Evolutionary conservation across 1,140 invertebrate genomes (phyloP).

Genomic region (Rhopalosiphum padi): DNA sequence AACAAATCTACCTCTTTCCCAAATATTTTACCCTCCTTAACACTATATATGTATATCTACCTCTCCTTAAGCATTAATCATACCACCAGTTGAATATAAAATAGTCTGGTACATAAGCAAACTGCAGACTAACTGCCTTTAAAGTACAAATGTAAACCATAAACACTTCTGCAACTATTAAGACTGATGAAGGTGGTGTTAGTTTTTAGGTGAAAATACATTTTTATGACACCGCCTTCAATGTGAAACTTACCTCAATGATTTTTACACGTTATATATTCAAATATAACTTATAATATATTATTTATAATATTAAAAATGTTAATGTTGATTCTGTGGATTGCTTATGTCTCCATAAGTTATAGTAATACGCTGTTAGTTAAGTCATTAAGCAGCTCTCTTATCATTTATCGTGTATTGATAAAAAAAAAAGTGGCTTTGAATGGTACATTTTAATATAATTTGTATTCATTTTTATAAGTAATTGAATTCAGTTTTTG

Average conservation of each 20-base stretch:
- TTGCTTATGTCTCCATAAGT: conserved; percentile 55
- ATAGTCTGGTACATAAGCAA: conserved; percentile 56
- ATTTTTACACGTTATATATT: conserved; percentile 52
- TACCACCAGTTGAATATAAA: conserved; percentile 51
- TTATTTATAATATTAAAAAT: conserved; percentile 57
- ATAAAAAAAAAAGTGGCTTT: conserved; percentile 31
- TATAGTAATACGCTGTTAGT: conserved; percentile 50
- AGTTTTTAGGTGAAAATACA: conserved; percentile 54
- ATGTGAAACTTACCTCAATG: conserved; percentile 57
- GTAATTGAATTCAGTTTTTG: not conserved
- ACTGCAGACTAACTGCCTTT: conserved; percentile 53
- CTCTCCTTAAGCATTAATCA: conserved; percentile 42
- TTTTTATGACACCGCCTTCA: conserved; percentile 45
- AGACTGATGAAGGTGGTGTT: conserved; percentile 51
- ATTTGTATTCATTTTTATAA: conserved; percentile 39
- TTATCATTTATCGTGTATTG: conserved; percentile 27
- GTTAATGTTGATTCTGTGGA: conserved; percentile 56
- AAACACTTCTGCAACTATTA: conserved; percentile 55
- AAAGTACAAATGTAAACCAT: conserved; percentile 57
- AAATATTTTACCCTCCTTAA: not conserved
- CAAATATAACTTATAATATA: conserved; percentile 50
- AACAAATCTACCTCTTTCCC: conserved; percentile 39
- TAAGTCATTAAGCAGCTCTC: conserved; percentile 54
- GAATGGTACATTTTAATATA: conserved; percentile 53
- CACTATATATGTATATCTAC: conserved; percentile 37